A percentile compares a stretch with the other conserved stretches of the same genome.
These are phyloP conservation scores for Spizella passerina DNA, from an alignment of 2,797 vertebrate genomes.

Conservation along the genomic window DNA sequence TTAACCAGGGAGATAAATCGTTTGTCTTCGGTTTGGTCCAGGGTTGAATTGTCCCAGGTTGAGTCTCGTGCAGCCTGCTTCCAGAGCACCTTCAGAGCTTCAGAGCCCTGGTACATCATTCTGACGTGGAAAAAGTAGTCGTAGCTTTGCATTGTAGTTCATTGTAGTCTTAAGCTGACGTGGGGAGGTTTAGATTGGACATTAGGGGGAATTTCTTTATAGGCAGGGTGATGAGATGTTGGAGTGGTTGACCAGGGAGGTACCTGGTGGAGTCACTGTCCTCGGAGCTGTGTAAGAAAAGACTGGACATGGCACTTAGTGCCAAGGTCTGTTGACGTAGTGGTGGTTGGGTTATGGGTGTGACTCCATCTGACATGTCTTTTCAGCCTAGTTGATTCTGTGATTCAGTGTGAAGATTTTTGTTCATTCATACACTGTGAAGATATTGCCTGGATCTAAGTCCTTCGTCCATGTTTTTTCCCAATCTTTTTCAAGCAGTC, in stretches of 20 bases:
- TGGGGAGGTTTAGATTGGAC: not conserved
- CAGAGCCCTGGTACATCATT: not conserved
- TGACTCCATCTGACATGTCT: not conserved
- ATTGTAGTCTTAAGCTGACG: not conserved
- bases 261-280: not conserved
- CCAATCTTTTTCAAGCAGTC: not conserved
- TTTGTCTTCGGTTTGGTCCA: fast-evolving
- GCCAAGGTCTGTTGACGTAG: not conserved
- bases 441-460: not conserved
- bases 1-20: too few species aligned
- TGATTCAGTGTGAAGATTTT: not conserved
- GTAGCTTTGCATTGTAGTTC: fast-evolving
- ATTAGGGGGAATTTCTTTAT: not conserved
- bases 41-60: not conserved
- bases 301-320: not conserved
- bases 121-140: not conserved
- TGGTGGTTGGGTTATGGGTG: not conserved
- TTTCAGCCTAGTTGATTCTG: not conserved
- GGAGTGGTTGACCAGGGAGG: not conserved
- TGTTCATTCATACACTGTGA: fast-evolving
- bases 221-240: too few species aligned
- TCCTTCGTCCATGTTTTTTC: not conserved
- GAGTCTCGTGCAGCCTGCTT: not conserved
- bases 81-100: not conserved
- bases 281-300: not conserved